Conservation (phyloP, 2,797 vertebrate genomes). For the Neostethus bicornis region DNA sequence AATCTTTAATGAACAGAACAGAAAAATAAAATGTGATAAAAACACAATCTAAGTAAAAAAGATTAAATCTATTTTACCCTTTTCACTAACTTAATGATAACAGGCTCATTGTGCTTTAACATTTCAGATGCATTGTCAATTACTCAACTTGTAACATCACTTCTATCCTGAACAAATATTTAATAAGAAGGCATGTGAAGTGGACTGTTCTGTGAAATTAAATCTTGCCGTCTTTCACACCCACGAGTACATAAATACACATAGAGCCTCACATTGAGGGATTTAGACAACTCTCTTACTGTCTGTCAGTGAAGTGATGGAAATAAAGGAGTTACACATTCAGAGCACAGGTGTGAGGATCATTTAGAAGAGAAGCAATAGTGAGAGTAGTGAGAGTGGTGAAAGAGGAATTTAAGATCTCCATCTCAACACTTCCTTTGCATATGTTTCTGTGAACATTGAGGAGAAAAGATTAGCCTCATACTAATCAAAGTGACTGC, state of each 20-base stretch:
- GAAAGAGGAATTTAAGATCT: conserved; percentile 5
- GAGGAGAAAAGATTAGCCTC: background rate
- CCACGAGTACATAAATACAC: conserved; percentile 12
- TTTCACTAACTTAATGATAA: too few species aligned
- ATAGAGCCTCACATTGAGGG: background rate
- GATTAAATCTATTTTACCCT: too few species aligned
- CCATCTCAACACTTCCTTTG: background rate
- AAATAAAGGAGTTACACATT: conserved; percentile 3
- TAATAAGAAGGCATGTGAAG: background rate
- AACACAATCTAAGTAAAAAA: too few species aligned
- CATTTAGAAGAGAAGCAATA: background rate
- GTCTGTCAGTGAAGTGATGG: conserved; percentile 6
- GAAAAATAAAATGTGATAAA: too few species aligned
- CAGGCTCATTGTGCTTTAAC: background rate
- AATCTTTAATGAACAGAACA: too few species aligned
- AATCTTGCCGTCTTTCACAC: background rate
- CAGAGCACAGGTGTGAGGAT: conserved; percentile 3
- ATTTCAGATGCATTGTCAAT: background rate
- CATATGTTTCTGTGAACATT: background rate
- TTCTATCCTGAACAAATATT: background rate
- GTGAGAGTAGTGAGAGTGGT: background rate
- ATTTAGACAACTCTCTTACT: conserved; percentile 6
- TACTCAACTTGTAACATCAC: background rate
- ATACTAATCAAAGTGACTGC: background rate
- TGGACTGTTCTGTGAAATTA: background rate